Percentiles rank a stretch among this genome's conserved stretches.
These are phyloP conservation scores for Leuctra nigra DNA, from an alignment of 2,888 invertebrate species.

Conservation along the genomic window DNA sequence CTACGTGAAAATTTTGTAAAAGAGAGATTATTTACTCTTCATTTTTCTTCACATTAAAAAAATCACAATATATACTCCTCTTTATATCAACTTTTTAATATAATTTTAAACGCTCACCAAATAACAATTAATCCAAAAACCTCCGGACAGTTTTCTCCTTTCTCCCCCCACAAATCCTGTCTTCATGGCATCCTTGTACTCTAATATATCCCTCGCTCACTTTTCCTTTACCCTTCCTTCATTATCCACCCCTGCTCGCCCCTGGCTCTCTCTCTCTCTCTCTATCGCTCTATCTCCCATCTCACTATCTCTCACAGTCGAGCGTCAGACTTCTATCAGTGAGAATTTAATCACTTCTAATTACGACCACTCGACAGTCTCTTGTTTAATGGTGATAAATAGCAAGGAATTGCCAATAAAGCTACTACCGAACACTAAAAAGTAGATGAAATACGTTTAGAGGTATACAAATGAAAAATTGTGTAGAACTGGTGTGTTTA, in stretches of 20 bases:
- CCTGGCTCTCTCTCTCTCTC: background rate
- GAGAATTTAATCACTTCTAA: slow-evolving; percentile 27
- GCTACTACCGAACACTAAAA: background rate
- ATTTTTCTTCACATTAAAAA: too few species aligned
- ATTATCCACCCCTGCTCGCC: background rate
- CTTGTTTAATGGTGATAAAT: slow-evolving; percentile 27
- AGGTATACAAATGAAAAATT: too few species aligned
- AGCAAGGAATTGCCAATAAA: slow-evolving; percentile 15
- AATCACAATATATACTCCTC: too few species aligned
- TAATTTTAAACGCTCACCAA: background rate
- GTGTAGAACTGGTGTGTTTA: too few species aligned
- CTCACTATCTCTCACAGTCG: background rate
- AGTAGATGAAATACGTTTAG: too few species aligned
- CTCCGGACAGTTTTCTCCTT: slow-evolving; percentile 2
- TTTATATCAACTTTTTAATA: background rate
- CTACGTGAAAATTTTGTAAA: too few species aligned
- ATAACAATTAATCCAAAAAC: slow-evolving; percentile 1
- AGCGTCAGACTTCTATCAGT: slow-evolving; percentile 2
- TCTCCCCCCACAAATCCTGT: background rate
- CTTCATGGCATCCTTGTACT: background rate
- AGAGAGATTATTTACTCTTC: too few species aligned
- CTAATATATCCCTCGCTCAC: background rate
- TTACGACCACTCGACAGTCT: slow-evolving; percentile 25
- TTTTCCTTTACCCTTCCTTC: background rate
- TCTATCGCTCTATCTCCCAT: background rate